Base-by-base conservation (phyloP, 2,888 invertebrate species). In the Stenodema calcarata region DNA sequence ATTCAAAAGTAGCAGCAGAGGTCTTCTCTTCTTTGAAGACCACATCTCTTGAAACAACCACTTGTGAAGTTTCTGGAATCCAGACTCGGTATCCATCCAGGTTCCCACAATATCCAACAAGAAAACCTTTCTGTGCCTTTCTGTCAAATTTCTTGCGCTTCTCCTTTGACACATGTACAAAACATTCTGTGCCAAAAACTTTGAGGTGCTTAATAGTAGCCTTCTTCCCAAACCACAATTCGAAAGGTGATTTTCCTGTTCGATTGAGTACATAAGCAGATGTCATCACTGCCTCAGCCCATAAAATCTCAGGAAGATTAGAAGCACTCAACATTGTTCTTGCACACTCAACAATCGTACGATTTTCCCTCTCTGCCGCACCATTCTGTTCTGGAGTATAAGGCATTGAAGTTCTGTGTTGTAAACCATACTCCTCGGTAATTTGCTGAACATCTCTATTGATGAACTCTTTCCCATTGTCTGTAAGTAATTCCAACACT, bases 401-500 rank as follows among this genome's bases (percentile, higher is more conserved):
- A 6, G 87, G 86, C 23, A 87, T 83, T 69, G 88, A 88, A 18
- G 86, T 86, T 14, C 86, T n/a, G 27, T 88, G 87, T 30, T 12
- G 44, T 16, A 89, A 75, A 16, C 88, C 89, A 42, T 54, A 18
- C 44, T 82, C 42, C 18, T 78, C 54, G 69, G 90, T 80, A 81
- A 90, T 89, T 35, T 86, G 69, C 86, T 87, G 50, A 35, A 86
- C 79, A 79, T 54, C 79, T 54, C n/a, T 30, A 79, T 90, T 90
- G 85, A 89, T 89, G 76, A 90, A 90, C 88, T 90, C 90, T 47
- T 89, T 89, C 14, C 90, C 89, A 88, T 90, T 90, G 83, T 90
- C 90, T 86, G 89, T 90, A 27, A 90, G 78, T 30, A 90, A 82
- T 84, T 90, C 90, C 83, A 89, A 89, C 7, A 90, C 88, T 7